Base-by-base conservation (phyloP, 2,888 invertebrate species). In the Nowickia ferox region DNA sequence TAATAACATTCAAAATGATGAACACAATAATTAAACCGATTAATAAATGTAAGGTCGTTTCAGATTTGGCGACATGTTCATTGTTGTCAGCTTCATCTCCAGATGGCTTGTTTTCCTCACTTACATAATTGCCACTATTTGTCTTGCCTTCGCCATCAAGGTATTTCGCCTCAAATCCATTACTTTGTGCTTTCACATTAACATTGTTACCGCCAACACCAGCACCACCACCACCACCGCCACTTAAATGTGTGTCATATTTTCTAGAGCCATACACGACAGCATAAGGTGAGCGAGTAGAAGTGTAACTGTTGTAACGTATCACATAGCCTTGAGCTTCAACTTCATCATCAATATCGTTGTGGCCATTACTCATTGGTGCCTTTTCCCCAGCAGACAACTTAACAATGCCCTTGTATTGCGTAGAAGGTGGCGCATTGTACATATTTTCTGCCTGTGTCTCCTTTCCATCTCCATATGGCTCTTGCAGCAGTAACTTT, bases 1-100 rank as follows among this genome's bases (percentile, higher is more conserved):
- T 92, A 51, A 91, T 90, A 13, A 96, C 92, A 91, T 97, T 97
- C 9, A 96, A 93, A 30, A 96, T 92, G 9, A 97, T 93, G 90
- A 97, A 97, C 61, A 96, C 92, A 68, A 96, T 94, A 38, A 96
- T 96, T 85, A 96, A 93, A 0, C 94, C 94, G 65, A 95, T 94
- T 59, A 96, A 93, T 71, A 96, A 92, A 87, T 95, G 94, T 84
- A 95, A 92, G n/a, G 95, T 95, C 8, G 95, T 94, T 84, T 95
- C 94, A 10, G 95, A 94, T 79, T 94, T 94, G 91, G 94, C 94
- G 44, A 94, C 91, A 77, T 94, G 92, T 82, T 90, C 87, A 57
- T 90, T 84, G 63, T 88, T 87, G 71, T 61, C 89, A 17, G 74
- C 74, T 17, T 69, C 86, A 76, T 63, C 89, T 15, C 61, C 65